Base-by-base conservation (phyloP, 2,113 vertebrate species). In the Ondatra zibethicus region DNA sequence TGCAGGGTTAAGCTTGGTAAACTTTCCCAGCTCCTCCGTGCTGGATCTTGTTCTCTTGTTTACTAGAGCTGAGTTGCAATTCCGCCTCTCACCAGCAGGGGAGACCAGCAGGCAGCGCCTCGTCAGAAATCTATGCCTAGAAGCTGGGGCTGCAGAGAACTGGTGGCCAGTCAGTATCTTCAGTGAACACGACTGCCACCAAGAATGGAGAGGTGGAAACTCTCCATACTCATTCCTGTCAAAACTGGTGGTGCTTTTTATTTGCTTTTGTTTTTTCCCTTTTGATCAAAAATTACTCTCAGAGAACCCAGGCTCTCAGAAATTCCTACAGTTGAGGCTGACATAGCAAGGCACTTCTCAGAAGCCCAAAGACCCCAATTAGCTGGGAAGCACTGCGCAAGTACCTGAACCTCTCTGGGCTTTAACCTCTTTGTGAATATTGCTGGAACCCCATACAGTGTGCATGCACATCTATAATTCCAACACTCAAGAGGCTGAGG, bases 31-130 rank as follows among this genome's bases (percentile, higher is more conserved):
- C 42, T 25, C 39, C 9, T 5, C 36, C 19, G 52, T 7, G 58
- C 5, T n/a, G 63, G 31, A 36, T 68, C 25, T 2, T 27, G 0
- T 27, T 5, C 13, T 2, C 33, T n/a, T 33, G 76, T 68, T 84
- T 66, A 33, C 23, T 75, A 76, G 93, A 94, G 93, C 65, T 81
- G 55, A 75, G 72, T 68, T 86, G 91, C 93, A 93, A 47, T 89
- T 47, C 65, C 11, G 5, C n/a, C 45, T 31, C 25, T 36, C 11
- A 7, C 85, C 73, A 92, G 58, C 8, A 82, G 85, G 72, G 63
- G 72, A 13, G 78, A 76, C 84, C 65, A 58, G 33, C 11, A 16
- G n/a, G n/a, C 75, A 42, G 63, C 3, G 11, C 52, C 45, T 21
- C 5, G 27, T 29, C 9, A 23, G 33, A 85, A 80, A 47, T 73